These are phyloP conservation scores for Pyrochroa serraticornis DNA, from an alignment of 2,888 invertebrate genomes.

Conservation along the genomic window DNA sequence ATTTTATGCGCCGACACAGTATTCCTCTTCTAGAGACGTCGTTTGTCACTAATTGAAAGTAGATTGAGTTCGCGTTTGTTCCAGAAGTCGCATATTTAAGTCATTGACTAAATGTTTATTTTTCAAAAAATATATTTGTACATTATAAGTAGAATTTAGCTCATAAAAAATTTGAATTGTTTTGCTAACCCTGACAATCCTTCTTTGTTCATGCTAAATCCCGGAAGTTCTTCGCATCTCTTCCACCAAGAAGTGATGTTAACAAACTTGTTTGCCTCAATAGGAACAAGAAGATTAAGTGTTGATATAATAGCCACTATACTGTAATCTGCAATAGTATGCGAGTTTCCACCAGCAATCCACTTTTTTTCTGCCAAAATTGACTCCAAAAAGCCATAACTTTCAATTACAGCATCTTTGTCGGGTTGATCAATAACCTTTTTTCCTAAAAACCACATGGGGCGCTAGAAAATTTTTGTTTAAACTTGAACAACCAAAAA, in stretches of 20 bases:
- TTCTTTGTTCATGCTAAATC: constrained; percentile 48
- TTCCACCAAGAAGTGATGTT: constrained; percentile 46
- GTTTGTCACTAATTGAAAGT: too few relatives aligned
- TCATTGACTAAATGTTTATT: too few relatives aligned
- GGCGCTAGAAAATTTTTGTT: neutral
- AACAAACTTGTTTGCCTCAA: constrained; percentile 44
- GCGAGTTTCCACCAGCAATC: constrained; percentile 57
- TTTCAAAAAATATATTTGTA: too few relatives aligned
- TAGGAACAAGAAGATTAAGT: constrained; percentile 32
- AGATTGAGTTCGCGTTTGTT: too few relatives aligned
- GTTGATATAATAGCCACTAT: constrained; percentile 50
- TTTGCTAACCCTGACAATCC: constrained; percentile 44
- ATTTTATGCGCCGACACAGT: too few relatives aligned
- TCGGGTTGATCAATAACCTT: constrained; percentile 20
- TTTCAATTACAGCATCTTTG: constrained; percentile 54
- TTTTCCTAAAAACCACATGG: too few relatives aligned
- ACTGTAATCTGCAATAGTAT: constrained; percentile 62
- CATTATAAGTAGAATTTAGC: too few relatives aligned
- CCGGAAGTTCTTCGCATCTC: constrained; percentile 42
- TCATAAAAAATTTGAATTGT: too few relatives aligned
- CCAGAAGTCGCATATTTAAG: too few relatives aligned
- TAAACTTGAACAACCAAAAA: constrained; percentile 5
- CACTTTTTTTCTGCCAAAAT: constrained; percentile 59
- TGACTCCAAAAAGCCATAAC: constrained; percentile 57
- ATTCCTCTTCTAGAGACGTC: too few relatives aligned